Evolutionary conservation across 2,797 vertebrate genomes (phyloP).

Genomic region (Buphagus erythrorhynchus): DNA sequence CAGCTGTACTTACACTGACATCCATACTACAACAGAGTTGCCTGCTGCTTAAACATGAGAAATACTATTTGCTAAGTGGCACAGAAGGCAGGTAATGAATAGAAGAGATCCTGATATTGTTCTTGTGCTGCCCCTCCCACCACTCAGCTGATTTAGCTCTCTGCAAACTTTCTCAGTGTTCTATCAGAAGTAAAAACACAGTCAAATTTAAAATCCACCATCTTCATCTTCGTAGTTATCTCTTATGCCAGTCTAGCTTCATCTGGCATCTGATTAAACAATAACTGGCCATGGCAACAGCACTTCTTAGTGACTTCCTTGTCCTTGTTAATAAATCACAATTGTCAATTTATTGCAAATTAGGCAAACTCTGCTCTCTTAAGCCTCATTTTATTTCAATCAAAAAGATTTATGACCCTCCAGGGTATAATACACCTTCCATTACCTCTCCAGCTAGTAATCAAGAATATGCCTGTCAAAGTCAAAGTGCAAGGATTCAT

Average conservation of each 20-base stretch:
- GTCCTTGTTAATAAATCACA: constrained; percentile 73
- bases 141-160: neutral
- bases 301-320: constrained; percentile 63
- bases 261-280: constrained; percentile 27
- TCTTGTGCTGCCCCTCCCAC: neutral
- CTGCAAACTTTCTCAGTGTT: neutral
- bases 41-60: neutral
- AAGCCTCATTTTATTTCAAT: constrained; percentile 69
- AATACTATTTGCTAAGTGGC: neutral
- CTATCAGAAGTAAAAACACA: neutral
- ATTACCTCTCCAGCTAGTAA: constrained; percentile 37
- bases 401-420: constrained; percentile 56
- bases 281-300: constrained; percentile 34
- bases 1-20: neutral
- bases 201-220: neutral
- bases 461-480: constrained; percentile 46
- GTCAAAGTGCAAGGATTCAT: constrained; percentile 39
- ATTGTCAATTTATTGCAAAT: constrained; percentile 58
- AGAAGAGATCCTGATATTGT: neutral
- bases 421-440: constrained; percentile 32
- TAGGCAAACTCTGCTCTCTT: constrained; percentile 50
- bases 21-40: neutral
- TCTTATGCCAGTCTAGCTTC: neutral
- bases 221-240: neutral
- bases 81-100: neutral